Conservation (phyloP, 2,888 invertebrate species). For the Rhimphoctona megacephalus region DNA sequence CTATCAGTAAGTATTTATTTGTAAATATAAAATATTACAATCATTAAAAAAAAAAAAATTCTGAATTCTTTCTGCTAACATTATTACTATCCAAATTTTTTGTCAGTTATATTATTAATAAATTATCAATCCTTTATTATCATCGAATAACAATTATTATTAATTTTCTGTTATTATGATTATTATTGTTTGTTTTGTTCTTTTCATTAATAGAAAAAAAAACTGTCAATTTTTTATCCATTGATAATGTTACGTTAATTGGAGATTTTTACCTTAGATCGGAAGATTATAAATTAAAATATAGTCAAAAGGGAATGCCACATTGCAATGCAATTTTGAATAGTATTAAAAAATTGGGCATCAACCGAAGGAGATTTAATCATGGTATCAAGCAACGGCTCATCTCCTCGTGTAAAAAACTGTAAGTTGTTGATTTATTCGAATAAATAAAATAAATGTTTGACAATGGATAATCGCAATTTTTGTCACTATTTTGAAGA, state of each 20-base stretch:
- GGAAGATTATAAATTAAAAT: constrained; percentile 77
- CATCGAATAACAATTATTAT: not conserved
- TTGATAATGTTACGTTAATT: constrained; percentile 8
- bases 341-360: constrained; percentile 75
- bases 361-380: constrained; percentile 62
- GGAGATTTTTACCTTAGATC: constrained; percentile 72
- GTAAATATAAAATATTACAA: not conserved
- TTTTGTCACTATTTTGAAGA: not conserved
- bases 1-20: constrained; percentile 73
- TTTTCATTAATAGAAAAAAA: not conserved
- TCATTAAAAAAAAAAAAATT: not conserved
- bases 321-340: constrained; percentile 76
- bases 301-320: constrained; percentile 75
- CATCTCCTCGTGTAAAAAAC: constrained; percentile 75
- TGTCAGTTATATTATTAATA: not conserved
- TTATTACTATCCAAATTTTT: too few relatives aligned
- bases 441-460: not conserved
- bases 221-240: not conserved
- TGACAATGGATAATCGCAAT: not conserved
- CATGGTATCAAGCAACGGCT: constrained; percentile 70
- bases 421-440: constrained; percentile 71
- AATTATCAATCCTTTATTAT: too few relatives aligned
- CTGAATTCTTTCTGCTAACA: not conserved
- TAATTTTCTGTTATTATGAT: not conserved
- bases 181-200: not conserved